These are phyloP conservation scores for Sorex maritimensis DNA, from an alignment of 2,797 vertebrate species.

Conservation along the genomic window DNA sequence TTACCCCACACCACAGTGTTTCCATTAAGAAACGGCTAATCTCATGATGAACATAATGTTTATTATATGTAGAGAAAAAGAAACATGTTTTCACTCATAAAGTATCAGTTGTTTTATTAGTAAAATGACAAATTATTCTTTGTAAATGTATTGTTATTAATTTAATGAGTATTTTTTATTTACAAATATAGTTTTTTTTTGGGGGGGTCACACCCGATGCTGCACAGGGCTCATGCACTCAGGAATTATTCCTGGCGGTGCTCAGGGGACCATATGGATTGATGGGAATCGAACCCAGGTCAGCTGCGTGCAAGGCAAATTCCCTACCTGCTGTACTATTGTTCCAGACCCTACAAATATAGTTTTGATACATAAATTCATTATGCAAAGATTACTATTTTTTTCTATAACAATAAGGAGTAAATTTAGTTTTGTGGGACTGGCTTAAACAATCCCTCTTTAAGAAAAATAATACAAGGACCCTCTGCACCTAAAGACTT, in stretches of 20 bases:
- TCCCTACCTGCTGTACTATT: no score
- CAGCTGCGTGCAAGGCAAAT: no score
- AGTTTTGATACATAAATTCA: conserved; percentile 40
- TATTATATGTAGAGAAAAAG: background rate
- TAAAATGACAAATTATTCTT: no score
- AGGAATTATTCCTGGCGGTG: no score
- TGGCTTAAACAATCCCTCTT: background rate
- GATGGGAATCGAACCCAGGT: no score
- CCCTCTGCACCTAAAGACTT: no score
- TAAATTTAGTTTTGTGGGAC: background rate
- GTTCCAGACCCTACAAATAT: background rate
- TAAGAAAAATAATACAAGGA: conserved; percentile 31
- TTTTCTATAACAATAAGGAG: background rate
- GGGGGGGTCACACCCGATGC: no score
- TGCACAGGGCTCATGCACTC: no score
- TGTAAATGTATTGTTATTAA: no score
- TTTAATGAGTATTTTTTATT: background rate
- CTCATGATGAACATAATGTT: background rate
- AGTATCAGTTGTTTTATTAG: background rate
- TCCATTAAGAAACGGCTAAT: background rate
- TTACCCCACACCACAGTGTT: background rate
- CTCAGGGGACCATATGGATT: no score
- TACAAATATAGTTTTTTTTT: background rate
- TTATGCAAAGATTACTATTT: background rate
- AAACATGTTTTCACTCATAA: background rate